Base-by-base conservation (phyloP, 1,140 invertebrate species). In the Hylyphantes graminicola region DNA sequence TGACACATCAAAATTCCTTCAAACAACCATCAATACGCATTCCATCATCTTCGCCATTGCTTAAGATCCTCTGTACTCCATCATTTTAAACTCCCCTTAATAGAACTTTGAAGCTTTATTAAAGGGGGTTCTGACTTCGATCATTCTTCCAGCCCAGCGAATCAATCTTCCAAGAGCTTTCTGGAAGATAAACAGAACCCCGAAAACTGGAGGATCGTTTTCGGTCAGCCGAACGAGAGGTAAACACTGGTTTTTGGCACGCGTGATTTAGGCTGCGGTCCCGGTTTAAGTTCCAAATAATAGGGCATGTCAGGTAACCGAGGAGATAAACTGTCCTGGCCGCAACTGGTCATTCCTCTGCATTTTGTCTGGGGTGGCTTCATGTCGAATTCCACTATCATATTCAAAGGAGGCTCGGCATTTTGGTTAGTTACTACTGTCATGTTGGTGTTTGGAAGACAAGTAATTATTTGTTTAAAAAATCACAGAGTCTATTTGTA, bases 291-390 rank as follows among this genome's bases (percentile, higher is more conserved):
- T 50, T 48, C 74, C 61, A 78, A 78, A 78, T 78, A 61, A 78
- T 78, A 78, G 75, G 35, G 35, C 9, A 61, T 78, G 75, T 78
- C 75, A 67, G 59, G 48, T 21, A 53, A 63, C 48, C 51, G 61
- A 61, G 48, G 61, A 78, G 75, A 78, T 78, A 78, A 78, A 78
- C 61, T 78, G 35, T 53, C 13, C 61, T 78, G 53, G 55, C 75
- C 75, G 51, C 75, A 76, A 78, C 75, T 78, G 75, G 61, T 78
- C 75, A 78, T 78, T 78, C 35, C 5, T 35, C 35, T 35, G 35
- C 1, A 35, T 35, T 35, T 35, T 1, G 35, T 35, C 35, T 35
- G 35, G 35, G 5, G 35, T 2, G 35, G 35, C 35, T 35, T 35
- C 2, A 35, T 35, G 1, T 35, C 35, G 2, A 35, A 35, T 35